These are phyloP conservation scores for Sebastiscus albofasciatus DNA, from an alignment of 2,797 vertebrate species.

Conservation along the genomic window DNA sequence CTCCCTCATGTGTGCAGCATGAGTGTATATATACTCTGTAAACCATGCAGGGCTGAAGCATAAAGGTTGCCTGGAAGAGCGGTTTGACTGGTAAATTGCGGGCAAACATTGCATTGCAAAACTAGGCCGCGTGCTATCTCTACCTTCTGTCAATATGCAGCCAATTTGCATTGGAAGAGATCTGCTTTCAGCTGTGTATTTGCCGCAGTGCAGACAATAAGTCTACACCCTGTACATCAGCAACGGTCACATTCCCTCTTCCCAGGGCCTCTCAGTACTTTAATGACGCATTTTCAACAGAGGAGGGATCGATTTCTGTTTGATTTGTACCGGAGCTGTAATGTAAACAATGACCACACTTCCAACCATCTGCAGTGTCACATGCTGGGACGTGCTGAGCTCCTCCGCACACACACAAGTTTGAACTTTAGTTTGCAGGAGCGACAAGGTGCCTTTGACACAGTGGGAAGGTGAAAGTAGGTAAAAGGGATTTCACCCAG, in stretches of 20 bases:
- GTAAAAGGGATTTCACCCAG: constrained; percentile 55
- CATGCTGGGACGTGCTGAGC: neutral
- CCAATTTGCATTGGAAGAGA: constrained; percentile 42
- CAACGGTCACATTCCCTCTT: constrained; percentile 17
- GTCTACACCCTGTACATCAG: constrained; percentile 7
- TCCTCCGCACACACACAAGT: neutral
- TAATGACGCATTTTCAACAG: neutral
- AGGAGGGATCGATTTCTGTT: neutral
- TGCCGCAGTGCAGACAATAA: constrained; percentile 50
- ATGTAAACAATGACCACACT: neutral
- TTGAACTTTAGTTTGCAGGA: neutral
- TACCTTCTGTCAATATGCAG: constrained; percentile 31
- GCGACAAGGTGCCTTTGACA: constrained; percentile 69
- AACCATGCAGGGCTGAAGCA: neutral
- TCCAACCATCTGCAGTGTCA: neutral
- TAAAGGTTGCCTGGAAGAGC: neutral
- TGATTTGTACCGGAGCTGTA: neutral
- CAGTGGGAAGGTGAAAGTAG: constrained; percentile 48
- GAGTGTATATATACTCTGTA: neutral
- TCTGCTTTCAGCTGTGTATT: constrained; percentile 14
- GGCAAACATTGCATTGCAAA: constrained; percentile 43
- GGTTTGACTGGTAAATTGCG: constrained; percentile 40
- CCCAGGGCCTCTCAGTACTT: neutral
- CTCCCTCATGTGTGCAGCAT: neutral
- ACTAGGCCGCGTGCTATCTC: constrained; percentile 25